phyloP scores from a whole-genome alignment of 2,113 vertebrate genomes.

The Semicossyphus pulcher region DNA sequence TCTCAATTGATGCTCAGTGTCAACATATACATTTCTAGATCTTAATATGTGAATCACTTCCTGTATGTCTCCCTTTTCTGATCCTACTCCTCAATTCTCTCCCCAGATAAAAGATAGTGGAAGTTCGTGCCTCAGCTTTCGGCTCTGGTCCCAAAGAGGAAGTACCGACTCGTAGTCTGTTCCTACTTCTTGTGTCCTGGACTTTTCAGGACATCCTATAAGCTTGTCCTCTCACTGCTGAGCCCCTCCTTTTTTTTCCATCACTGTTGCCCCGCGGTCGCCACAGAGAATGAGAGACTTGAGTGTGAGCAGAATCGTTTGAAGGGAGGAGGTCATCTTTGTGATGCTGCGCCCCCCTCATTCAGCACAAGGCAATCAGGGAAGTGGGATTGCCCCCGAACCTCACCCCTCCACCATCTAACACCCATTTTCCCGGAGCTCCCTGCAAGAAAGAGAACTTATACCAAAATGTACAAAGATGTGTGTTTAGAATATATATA shows the following conservation, averaged over 20 bases:
- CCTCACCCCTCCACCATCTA: slow-evolving; percentile 59
- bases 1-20: not conserved
- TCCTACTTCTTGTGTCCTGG: slow-evolving; percentile 69
- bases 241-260: slow-evolving; percentile 47
- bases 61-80: slow-evolving; percentile 14
- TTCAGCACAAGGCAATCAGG: slow-evolving; percentile 83
- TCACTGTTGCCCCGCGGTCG: slow-evolving; percentile 33
- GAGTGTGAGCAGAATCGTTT: slow-evolving; percentile 57
- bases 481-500: slow-evolving; percentile 83
- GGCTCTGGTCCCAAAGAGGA: slow-evolving; percentile 67
- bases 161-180: slow-evolving; percentile 50
- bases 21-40: not conserved
- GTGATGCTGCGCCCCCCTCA: slow-evolving; percentile 48
- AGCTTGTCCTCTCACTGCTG: slow-evolving; percentile 81
- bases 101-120: slow-evolving; percentile 83
- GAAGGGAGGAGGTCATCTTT: slow-evolving; percentile 61
- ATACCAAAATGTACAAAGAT: slow-evolving; percentile 86
- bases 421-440: slow-evolving; percentile 57
- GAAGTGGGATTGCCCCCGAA: slow-evolving; percentile 73
- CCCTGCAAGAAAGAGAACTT: slow-evolving; percentile 80
- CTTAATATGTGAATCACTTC: not conserved
- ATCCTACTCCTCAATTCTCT: not conserved
- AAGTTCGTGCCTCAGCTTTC: slow-evolving; percentile 39
- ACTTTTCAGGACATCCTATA: slow-evolving; percentile 75
- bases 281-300: slow-evolving; percentile 69